Percentiles rank a stretch among this genome's conserved stretches.
phyloP scores from a whole-genome alignment of 2,888 invertebrate genomes.

The Laspeyria flexula region DNA sequence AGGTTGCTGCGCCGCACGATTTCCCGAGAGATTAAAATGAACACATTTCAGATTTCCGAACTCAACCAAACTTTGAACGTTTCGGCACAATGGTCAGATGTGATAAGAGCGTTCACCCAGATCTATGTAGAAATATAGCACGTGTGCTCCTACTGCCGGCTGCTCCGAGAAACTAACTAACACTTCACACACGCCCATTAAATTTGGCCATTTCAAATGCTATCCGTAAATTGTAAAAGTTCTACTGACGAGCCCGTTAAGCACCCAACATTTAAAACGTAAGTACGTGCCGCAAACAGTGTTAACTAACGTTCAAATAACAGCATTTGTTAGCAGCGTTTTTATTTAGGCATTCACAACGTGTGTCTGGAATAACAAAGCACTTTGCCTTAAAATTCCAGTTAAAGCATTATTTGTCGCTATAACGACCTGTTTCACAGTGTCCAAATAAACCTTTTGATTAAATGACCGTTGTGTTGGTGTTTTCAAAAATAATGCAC shows the following conservation, averaged over 20 bases:
- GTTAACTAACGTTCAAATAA: conserved; percentile 1
- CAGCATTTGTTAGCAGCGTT: background rate
- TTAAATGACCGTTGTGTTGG: too few species aligned
- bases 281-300: conserved; percentile 3
- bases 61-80: conserved; percentile 45
- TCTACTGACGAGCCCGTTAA: conserved; percentile 46
- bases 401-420: background rate
- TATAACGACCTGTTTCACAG: background rate
- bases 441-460: background rate
- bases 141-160: conserved; percentile 4
- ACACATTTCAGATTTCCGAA: conserved; percentile 60
- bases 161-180: conserved; percentile 13
- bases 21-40: conserved; percentile 67
- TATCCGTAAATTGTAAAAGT: conserved; percentile 51
- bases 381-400: background rate
- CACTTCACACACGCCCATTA: conserved; percentile 46
- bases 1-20: conserved; percentile 62
- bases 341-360: background rate
- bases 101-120: conserved; percentile 51
- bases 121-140: conserved; percentile 45
- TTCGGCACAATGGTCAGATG: conserved; percentile 46
- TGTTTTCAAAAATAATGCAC: too few species aligned
- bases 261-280: conserved; percentile 18
- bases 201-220: conserved; percentile 49
- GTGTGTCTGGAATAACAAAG: background rate